Evolutionary conservation across 2,113 vertebrate genomes (phyloP).

Genomic region (Dicentrarchus labrax): DNA sequence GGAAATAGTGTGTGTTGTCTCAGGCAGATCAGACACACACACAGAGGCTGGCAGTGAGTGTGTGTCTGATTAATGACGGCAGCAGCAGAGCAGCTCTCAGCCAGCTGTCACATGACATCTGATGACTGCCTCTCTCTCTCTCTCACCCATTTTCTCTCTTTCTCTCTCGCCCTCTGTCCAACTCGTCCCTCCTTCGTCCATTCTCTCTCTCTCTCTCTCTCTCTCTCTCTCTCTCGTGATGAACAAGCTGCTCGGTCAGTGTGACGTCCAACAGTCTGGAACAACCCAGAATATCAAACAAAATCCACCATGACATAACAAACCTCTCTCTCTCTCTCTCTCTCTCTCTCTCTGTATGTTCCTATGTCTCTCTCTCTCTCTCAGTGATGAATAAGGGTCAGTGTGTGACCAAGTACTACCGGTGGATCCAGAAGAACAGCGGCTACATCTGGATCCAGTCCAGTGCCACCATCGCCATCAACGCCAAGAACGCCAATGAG

Average conservation of each 20-base stretch:
- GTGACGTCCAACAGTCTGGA: constrained; percentile 1
- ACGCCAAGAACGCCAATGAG: constrained; percentile 96
- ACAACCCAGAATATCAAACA: neutral
- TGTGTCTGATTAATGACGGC: constrained; percentile 73
- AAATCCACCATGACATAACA: neutral
- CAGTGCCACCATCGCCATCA: constrained; percentile 96
- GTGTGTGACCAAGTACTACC: constrained; percentile 98
- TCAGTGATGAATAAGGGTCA: constrained; percentile 99
- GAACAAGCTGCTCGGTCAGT: constrained; percentile 23
- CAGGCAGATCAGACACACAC: constrained; percentile 8
- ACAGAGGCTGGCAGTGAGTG: constrained; percentile 44
- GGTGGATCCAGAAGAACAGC: constrained; percentile 98
- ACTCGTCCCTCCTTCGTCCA: constrained; percentile 1
- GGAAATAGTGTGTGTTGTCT: no score
- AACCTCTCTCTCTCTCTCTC: neutral
- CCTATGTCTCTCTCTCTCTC: constrained; percentile 6
- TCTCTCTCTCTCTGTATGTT: neutral
- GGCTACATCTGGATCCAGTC: constrained; percentile 99
- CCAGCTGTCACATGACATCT: constrained; percentile 75
- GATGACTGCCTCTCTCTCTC: constrained; percentile 44
- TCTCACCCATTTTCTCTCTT: neutral
- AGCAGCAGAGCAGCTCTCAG: constrained; percentile 66
- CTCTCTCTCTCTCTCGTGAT: constrained; percentile 4
- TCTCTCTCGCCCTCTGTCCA: neutral
- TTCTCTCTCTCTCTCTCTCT: neutral